Conservation (phyloP, 2,888 invertebrate species). For the Metalampra italica region DNA sequence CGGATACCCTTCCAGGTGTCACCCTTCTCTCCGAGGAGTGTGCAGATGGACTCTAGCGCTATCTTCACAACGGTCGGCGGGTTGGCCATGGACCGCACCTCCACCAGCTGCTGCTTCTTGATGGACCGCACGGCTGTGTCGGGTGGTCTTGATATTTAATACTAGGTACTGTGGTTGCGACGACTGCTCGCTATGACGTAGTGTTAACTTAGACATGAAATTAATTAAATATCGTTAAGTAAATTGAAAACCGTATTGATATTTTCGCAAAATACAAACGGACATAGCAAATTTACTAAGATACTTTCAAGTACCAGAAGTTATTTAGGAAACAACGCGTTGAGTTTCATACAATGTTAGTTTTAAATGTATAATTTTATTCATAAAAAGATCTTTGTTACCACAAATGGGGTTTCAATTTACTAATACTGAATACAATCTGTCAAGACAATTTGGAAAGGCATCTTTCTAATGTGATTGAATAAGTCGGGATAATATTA, state of each 20-base stretch:
- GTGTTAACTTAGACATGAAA: neutral
- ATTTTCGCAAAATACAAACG: too few relatives aligned
- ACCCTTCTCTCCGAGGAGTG: conserved; percentile 93
- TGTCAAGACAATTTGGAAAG: conserved; percentile 10
- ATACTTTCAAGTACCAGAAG: too few relatives aligned
- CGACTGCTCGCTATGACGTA: neutral
- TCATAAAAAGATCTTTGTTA: too few relatives aligned
- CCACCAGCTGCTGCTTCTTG: conserved; percentile 97
- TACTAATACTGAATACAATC: too few relatives aligned
- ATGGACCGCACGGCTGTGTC: conserved; percentile 93
- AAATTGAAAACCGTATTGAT: too few relatives aligned
- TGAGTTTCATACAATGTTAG: too few relatives aligned
- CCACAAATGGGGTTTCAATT: too few relatives aligned
- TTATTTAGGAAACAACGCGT: too few relatives aligned
- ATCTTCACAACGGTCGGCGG: conserved; percentile 95
- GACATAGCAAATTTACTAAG: too few relatives aligned
- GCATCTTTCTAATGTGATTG: conserved; percentile 37
- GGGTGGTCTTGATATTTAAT: conserved; percentile 41
- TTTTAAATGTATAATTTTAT: too few relatives aligned
- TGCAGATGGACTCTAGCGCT: conserved; percentile 96
- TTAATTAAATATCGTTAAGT: too few relatives aligned
- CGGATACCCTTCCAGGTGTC: conserved; percentile 97
- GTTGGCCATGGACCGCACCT: conserved; percentile 96
- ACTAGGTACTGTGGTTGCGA: conserved; percentile 16
- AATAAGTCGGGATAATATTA: conserved; percentile 16